Conservation (phyloP, 2,888 invertebrate species). For the Dryococelus australis region DNA sequence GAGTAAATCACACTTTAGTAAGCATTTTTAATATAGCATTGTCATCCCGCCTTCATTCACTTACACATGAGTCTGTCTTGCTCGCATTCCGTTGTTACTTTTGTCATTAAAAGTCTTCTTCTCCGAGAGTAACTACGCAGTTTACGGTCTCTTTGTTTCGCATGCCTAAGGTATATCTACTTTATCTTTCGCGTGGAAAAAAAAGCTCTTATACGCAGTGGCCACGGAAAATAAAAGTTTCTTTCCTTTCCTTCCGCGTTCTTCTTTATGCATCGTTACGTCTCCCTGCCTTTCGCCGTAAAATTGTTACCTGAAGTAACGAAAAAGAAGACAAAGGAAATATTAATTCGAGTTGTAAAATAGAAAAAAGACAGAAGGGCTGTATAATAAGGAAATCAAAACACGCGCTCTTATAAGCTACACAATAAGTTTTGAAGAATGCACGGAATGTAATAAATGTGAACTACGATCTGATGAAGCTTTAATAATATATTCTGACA, state of each 20-base stretch:
- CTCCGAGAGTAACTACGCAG: constrained; percentile 1
- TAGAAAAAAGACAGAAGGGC: background rate
- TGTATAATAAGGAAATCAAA: background rate
- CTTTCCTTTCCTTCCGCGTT: background rate
- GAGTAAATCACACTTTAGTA: background rate
- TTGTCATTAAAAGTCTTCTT: background rate
- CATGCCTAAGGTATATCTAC: background rate
- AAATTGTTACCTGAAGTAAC: background rate
- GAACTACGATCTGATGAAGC: no score
- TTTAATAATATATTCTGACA: no score
- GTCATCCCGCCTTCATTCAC: background rate
- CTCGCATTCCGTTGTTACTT: background rate
- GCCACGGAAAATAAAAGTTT: background rate
- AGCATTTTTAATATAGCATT: background rate
- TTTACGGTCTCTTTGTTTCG: constrained; percentile 9
- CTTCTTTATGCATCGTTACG: constrained; percentile 8
- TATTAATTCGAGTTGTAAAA: background rate
- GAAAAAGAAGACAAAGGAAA: background rate
- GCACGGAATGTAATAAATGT: no score
- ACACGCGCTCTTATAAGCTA: background rate
- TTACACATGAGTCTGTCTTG: background rate
- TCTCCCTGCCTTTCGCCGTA: background rate
- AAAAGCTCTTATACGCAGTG: background rate
- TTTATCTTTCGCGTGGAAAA: background rate
- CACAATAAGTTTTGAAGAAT: no score